A percentile compares a stretch with the other conserved stretches of the same genome.
phyloP scores from a whole-genome alignment of 2,797 vertebrate genomes.

The Enteromius fasciolatus region DNA sequence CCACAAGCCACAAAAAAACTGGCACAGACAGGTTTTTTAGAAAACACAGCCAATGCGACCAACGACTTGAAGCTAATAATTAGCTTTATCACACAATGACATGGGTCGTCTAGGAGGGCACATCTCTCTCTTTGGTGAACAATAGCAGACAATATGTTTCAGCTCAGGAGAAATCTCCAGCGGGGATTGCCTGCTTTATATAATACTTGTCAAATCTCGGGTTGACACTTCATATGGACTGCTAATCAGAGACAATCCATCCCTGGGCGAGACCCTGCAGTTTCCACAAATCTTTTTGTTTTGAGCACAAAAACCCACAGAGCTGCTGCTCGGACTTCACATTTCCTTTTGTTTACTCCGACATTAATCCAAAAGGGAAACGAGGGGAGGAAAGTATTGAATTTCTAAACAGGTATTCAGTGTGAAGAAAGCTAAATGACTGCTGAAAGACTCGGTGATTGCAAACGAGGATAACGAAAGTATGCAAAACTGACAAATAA shows the following conservation, averaged over 20 bases:
- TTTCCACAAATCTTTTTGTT: slow-evolving; percentile 71
- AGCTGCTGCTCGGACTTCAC: slow-evolving; percentile 64
- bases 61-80: slow-evolving; percentile 74
- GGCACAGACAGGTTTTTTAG: slow-evolving; percentile 61
- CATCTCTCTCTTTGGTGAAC: slow-evolving; percentile 72
- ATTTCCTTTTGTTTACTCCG: slow-evolving; percentile 69
- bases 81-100: slow-evolving; percentile 79
- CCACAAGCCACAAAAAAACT: slow-evolving; percentile 54
- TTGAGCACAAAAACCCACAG: slow-evolving; percentile 70
- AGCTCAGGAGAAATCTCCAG: slow-evolving; percentile 71
- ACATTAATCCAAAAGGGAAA: slow-evolving; percentile 67
- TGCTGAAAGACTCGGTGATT: slow-evolving; percentile 24
- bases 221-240: slow-evolving; percentile 80
- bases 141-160: slow-evolving; percentile 74
- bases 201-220: slow-evolving; percentile 75
- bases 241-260: slow-evolving; percentile 76
- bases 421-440: slow-evolving; percentile 17
- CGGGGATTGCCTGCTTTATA: slow-evolving; percentile 69
- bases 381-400: slow-evolving; percentile 58
- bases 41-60: slow-evolving; percentile 62
- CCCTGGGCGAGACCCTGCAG: slow-evolving; percentile 67
- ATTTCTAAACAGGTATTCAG: slow-evolving; percentile 61
- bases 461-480: slow-evolving; percentile 22
- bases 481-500: slow-evolving; percentile 35
- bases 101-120: slow-evolving; percentile 73